Evolutionary conservation across 1,140 invertebrate species (phyloP), one percentile per base, ranked within the genome.

Genomic region (Drosophila bifasciata): DNA sequence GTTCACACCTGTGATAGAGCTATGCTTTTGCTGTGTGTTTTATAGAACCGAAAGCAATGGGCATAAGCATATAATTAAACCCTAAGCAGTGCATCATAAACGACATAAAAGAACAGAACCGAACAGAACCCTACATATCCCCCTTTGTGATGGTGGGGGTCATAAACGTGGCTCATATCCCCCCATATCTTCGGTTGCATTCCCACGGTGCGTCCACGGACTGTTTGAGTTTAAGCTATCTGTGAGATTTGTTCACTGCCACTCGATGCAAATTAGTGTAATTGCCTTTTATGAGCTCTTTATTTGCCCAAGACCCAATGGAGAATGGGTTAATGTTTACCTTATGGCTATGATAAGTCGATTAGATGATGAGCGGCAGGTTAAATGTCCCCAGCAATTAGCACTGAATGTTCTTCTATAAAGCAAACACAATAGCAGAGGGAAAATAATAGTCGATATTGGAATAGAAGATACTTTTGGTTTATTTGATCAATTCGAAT

Each of bases 251-350:
- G 58, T 70, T 48, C 36, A 46, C 39, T 60, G 58, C 19, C 67
- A 72, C 48, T 51, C 71, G 44, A 76, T 80, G 77, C 75, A 70
- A 80, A 85, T 86, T 76, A 69, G 49, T 62, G 72, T 68, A 84
- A 84, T 84, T 84, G 70, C 53, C 23, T 55, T 84, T 79, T 79
- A 84, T 61, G 74, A 74, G 52, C 28, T 66, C 21, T 78, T 51
- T 72, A 53, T 68, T 58, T 59, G 36, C 17, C n/a, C 13, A 23
- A 52, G 49, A 49, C 32, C 17, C 8, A 49, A 36, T 36, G 25
- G 21, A 45, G 36, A 17, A n/a, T n/a, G 62, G 9, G 5, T 39
- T 63, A 57, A 46, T 46, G 60, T 28, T 36, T n/a, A 7, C 17
- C 32, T 36, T 15, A 19, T 28, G 8, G 17, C 23, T 41, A 36